phyloP scores from a whole-genome alignment of 2,797 vertebrate genomes.

The Champsocephalus esox region DNA sequence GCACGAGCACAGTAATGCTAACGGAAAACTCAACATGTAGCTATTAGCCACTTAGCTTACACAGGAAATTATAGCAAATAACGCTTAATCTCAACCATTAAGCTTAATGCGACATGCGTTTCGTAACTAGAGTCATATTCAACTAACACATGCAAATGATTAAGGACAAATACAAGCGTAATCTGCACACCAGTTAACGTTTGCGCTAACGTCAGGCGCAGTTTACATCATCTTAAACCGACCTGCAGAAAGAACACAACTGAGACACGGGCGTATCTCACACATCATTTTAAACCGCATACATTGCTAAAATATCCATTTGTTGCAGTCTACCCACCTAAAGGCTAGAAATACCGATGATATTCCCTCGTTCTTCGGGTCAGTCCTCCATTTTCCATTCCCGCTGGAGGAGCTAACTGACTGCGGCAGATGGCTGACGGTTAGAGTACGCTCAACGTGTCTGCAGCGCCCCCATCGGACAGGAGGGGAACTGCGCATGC shows the following conservation, averaged over 20 bases:
- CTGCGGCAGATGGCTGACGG: constrained; percentile 84
- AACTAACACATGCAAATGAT: accelerated
- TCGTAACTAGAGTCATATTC: accelerated
- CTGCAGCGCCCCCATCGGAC: constrained; percentile 64
- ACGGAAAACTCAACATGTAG: not conserved
- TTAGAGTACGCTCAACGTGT: not conserved
- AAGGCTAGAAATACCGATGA: constrained; percentile 49
- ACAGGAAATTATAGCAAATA: not conserved
- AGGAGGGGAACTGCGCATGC: constrained; percentile 52
- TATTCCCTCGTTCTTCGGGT: constrained; percentile 67
- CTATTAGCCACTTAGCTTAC: not conserved
- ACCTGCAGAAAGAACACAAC: not conserved
- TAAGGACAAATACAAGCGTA: not conserved
- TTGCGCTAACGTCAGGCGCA: constrained; percentile 28
- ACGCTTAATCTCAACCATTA: accelerated
- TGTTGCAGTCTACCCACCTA: constrained; percentile 65
- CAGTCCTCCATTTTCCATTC: constrained; percentile 88
- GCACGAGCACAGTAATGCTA: constrained; percentile 30
- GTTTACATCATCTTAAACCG: constrained; percentile 11
- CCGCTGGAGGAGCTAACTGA: constrained; percentile 71
- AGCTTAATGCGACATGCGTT: accelerated
- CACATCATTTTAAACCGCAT: not conserved
- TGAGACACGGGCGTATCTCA: accelerated
- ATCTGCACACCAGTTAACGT: constrained; percentile 10
- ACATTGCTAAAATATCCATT: not conserved